Evolutionary conservation across 2,113 vertebrate species (phyloP).

Genomic region (Turnix velox): DNA sequence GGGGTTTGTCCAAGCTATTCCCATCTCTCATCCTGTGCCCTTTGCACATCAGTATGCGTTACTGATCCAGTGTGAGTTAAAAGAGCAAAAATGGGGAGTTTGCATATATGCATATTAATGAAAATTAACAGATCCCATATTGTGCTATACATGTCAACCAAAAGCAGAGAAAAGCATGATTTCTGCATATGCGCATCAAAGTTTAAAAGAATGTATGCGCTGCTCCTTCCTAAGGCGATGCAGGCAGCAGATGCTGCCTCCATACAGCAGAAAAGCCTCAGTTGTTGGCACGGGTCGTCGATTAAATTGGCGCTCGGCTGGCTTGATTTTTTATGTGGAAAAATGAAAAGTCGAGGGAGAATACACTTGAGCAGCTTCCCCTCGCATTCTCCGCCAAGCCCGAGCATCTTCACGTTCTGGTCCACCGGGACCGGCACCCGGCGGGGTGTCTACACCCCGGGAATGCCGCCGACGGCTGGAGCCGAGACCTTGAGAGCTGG

Average conservation of each 20-base stretch:
- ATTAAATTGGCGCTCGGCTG: fast-evolving
- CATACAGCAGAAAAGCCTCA: background rate
- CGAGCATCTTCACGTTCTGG: background rate
- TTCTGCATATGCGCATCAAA: background rate
- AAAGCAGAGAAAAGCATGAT: background rate
- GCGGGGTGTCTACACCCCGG: background rate
- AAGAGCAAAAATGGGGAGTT: background rate
- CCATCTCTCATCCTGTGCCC: background rate
- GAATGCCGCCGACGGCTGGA: background rate
- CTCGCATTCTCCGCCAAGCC: background rate
- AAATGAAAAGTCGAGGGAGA: background rate
- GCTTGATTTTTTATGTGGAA: background rate
- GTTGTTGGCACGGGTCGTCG: background rate
- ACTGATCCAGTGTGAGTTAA: background rate
- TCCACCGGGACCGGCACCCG: background rate
- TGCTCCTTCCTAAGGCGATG: background rate
- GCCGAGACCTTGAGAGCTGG: background rate
- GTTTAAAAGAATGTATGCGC: background rate
- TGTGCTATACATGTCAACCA: background rate
- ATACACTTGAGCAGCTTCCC: background rate
- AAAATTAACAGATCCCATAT: background rate
- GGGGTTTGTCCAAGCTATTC: background rate
- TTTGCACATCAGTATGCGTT: background rate
- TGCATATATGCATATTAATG: background rate
- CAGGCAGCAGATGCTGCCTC: background rate